Evolutionary conservation across 1,140 invertebrate species (phyloP), one percentile per base, ranked within the genome.

Genomic region (Sycophaga agraensis): DNA sequence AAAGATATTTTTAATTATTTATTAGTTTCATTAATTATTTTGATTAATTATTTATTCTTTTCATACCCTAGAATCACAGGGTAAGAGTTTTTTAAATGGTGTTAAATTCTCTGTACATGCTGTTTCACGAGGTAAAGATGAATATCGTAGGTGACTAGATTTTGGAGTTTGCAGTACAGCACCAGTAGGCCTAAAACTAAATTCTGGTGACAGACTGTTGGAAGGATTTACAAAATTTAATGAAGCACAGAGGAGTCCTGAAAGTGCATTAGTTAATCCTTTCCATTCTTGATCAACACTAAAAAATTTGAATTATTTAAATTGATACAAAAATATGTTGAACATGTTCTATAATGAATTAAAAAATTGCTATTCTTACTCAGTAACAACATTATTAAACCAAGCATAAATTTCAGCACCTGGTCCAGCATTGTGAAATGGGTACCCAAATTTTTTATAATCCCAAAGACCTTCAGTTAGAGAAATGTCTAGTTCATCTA

Each of bases 61-160:
- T n/a, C 24, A 12, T 49, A 61, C 43, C 34, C 19, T 46, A 37
- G 90, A 89, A 73, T 91, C 88, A 82, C 97, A 99, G 2, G 97
- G 97, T 31, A 99, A 74, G 1, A 99, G 80, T 78, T 99, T 99
- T 73, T 96, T 97, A 89, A 96, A 99, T 4, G 97, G 97, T 28
- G 97, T 99, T 66, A 99, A 83, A 84, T 99, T 99, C 84, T 99
- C 96, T 17, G 97, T 99, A 74, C 97, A 99, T 8, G 98, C 93
- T 71, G 96, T 93, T 86, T 99, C 97, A 62, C 91, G 84, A 0
- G 97, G 94, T 57, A 99, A 77, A 39, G 91, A 88, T 1, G 95
- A 88, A 83, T 98, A 98, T 65, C 92, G 83, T 39, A 93, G 75
- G 66, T 82, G 82, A 61, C 83, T 84, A 64, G 83, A 84, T 69